Conservation (phyloP, 2,888 invertebrate genomes). For the Dromius quadrimaculatus region DNA sequence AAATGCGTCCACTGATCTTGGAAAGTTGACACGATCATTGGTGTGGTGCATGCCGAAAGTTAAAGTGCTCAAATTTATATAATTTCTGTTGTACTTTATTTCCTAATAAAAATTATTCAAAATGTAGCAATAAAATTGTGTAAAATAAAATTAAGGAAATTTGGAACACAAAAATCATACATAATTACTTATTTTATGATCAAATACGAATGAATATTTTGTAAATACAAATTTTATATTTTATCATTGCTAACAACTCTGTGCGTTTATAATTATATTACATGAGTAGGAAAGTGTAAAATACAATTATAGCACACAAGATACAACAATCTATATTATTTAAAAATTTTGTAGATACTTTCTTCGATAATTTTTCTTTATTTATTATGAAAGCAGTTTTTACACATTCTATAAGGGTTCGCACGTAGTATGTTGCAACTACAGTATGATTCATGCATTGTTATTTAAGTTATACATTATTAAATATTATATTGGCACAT, state of each 20-base stretch:
- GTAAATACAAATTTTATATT: conserved; percentile 2
- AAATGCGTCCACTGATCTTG: too few relatives aligned
- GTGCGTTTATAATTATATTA: conserved; percentile 41
- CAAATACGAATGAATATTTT: too few relatives aligned
- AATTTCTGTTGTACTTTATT: too few relatives aligned
- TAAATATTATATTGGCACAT: conserved; percentile 43
- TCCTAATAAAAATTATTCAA: too few relatives aligned
- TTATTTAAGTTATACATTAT: conserved; percentile 21
- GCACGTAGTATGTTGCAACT: conserved; percentile 11
- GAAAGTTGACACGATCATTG: too few relatives aligned
- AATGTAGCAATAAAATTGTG: too few relatives aligned
- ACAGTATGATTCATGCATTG: conserved; percentile 20
- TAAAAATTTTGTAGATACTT: conserved; percentile 28
- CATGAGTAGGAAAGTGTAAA: conserved; percentile 46
- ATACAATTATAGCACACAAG: conserved; percentile 41
- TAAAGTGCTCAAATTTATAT: too few relatives aligned
- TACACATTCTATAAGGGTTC: conserved; percentile 17
- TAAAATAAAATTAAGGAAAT: too few relatives aligned
- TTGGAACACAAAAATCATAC: too few relatives aligned
- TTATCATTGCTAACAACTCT: conserved; percentile 36
- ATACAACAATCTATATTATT: conserved; percentile 19
- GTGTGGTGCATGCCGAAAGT: too few relatives aligned
- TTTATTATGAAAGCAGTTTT: conserved; percentile 26
- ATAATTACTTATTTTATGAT: too few relatives aligned
- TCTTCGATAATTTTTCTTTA: conserved; percentile 10